These are phyloP conservation scores for Aplocera efformata DNA, from an alignment of 2,888 invertebrate genomes.

Conservation along the genomic window DNA sequence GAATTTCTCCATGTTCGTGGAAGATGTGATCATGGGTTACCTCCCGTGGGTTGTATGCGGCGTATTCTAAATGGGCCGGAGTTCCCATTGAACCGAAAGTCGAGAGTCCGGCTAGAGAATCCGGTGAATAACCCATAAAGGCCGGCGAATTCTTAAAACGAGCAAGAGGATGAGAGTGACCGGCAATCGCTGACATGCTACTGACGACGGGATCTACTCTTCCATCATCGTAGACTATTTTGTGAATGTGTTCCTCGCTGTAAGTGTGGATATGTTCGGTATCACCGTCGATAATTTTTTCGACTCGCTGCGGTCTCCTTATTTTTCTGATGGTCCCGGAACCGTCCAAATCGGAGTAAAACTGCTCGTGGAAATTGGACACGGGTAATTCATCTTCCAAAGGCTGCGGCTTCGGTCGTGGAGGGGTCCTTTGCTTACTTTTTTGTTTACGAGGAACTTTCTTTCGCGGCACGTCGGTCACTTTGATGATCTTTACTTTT, in stretches of 20 bases:
- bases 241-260: conserved; percentile 75
- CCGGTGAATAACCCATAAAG: conserved; percentile 49
- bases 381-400: conserved; percentile 65
- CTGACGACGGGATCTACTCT: conserved; percentile 47
- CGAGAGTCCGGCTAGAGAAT: conserved; percentile 45
- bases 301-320: conserved; percentile 70
- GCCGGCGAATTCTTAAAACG: conserved; percentile 50
- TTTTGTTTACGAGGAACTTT: conserved; percentile 58
- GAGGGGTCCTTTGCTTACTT: conserved; percentile 51
- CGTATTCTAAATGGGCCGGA: conserved; percentile 62
- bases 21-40: conserved; percentile 76
- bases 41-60: conserved; percentile 68
- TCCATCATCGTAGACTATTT: conserved; percentile 60
- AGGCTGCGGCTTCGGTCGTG: conserved; percentile 45
- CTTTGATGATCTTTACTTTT: conserved; percentile 63
- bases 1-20: conserved; percentile 74
- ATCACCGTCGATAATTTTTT: conserved; percentile 76
- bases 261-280: conserved; percentile 77
- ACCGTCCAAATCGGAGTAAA: conserved; percentile 71
- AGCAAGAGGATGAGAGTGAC: conserved; percentile 43
- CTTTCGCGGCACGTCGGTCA: conserved; percentile 59
- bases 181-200: conserved; percentile 45
- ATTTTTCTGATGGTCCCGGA: conserved; percentile 68
- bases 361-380: conserved; percentile 69
- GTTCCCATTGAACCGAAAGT: conserved; percentile 57